Base-by-base conservation (phyloP, 2,888 invertebrate genomes). In the Cremastobaeus sp. region DNA sequence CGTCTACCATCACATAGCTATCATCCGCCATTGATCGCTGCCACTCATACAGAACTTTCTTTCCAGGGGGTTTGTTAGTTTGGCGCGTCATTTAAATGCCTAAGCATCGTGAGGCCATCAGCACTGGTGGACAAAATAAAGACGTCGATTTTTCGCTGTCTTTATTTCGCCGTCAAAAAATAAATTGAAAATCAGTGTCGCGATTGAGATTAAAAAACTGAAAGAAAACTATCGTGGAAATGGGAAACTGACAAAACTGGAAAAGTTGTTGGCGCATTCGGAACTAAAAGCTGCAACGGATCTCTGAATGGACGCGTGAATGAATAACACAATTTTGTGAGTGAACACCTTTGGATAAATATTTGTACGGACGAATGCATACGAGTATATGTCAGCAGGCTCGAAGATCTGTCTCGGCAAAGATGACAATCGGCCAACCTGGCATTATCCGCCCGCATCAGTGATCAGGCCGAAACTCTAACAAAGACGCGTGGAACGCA, bases 1-100 rank as follows among this genome's bases (percentile, higher is more conserved):
- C 86, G 86, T 86, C 83, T 77, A 79, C 81, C 84, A 83, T 85
- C 84, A 77, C 77, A 68, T 45, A 74, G 79, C 84, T 83, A 85
- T 86, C 86, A 85, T 84, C 77, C 81, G 76, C 77, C 80, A 85
- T 85, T 82, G 85, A 86, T 85, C 82, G 78, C 60, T 78, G 82
- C 84, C 84, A 84, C 84, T 84, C 83, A 81, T 82, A 83, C 54
- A 45, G 82, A 82, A 83, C 82, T 81, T 81, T 55, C 77, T 54
- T 75, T 60, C 50, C 64, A 39, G 47, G 62, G 47, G 60, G 59
- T 37, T 57, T 54, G 18, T 52, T 57, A 41, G 12, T 54, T 52
- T 14, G 32, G 25, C n/a, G 17, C 41, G 60, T 30, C 48, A 39
- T 62, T 50, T 73, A 66, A 72, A 72, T 66, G 25, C 11, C 41